phyloP scores from a whole-genome alignment of 2,113 vertebrate species.

The Propithecus coquereli region DNA sequence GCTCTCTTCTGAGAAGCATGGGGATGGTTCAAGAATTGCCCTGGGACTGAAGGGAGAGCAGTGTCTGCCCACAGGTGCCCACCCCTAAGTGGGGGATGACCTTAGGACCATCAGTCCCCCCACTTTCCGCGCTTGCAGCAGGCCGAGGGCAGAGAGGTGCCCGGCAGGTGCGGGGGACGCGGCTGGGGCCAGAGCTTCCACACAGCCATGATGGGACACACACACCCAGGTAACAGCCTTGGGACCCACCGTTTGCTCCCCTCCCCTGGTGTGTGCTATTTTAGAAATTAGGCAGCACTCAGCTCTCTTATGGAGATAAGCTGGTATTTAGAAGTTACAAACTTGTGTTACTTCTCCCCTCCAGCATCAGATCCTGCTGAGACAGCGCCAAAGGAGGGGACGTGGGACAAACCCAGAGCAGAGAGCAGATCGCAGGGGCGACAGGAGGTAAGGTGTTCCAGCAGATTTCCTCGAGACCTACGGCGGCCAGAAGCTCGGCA shows the following conservation, averaged over 20 bases:
- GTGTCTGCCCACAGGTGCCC: not conserved
- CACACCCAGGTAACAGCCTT: not conserved
- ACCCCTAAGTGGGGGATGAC: no score
- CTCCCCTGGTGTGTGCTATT: no score
- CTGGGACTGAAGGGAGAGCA: not conserved
- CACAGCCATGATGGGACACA: not conserved
- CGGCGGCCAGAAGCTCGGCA: not conserved
- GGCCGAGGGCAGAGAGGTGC: rapidly evolving
- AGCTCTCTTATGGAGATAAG: not conserved
- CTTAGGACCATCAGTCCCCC: rapidly evolving
- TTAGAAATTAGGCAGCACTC: not conserved
- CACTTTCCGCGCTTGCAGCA: rapidly evolving
- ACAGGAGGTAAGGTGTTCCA: not conserved
- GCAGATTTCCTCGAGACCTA: not conserved
- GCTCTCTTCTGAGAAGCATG: not conserved
- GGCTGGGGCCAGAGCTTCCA: not conserved
- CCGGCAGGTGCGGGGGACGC: not conserved
- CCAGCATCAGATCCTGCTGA: no score
- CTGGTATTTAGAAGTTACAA: not conserved
- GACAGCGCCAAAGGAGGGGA: not conserved
- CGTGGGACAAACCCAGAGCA: rapidly evolving
- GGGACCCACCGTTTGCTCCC: not conserved
- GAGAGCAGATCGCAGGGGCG: not conserved
- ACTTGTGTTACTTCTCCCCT: rapidly evolving
- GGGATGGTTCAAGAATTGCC: no score